Percentiles rank a stretch among this genome's conserved stretches.
Evolutionary conservation across 2,113 vertebrate genomes (phyloP).

Genomic region (Indicator maculatus): DNA sequence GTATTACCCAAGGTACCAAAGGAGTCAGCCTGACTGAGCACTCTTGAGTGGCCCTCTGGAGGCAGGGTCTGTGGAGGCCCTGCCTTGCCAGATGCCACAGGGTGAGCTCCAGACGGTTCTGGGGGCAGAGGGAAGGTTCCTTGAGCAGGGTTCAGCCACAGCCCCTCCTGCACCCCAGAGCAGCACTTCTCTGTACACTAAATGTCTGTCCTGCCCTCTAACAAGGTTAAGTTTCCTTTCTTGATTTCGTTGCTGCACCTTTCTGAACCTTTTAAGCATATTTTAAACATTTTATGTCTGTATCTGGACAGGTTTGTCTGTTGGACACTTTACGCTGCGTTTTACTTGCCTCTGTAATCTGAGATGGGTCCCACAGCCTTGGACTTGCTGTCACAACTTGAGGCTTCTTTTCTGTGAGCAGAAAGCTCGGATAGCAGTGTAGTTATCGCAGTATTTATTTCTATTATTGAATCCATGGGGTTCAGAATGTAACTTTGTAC

Average conservation of each 20-base stretch:
- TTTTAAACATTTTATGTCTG: conserved; percentile 84
- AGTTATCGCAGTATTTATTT: conserved; percentile 99
- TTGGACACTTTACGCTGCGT: conserved; percentile 79
- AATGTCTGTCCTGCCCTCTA: conserved; percentile 73
- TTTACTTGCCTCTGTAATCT: conserved; percentile 81
- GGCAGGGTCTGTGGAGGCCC: conserved; percentile 51
- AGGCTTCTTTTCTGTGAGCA: conserved; percentile 81
- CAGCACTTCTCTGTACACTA: conserved; percentile 79
- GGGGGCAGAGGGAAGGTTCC: conserved; percentile 70
- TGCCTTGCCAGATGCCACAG: conserved; percentile 57
- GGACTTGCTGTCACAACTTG: conserved; percentile 77
- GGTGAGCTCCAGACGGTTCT: conserved; percentile 69
- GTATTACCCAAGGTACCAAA: conserved; percentile 89
- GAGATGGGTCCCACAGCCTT: conserved; percentile 76
- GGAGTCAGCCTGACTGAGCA: conserved; percentile 75
- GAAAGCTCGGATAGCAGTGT: conserved; percentile 81
- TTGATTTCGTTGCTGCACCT: conserved; percentile 75
- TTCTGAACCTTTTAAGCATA: conserved; percentile 78
- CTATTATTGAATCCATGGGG: conserved; percentile 92
- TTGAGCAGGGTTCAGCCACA: conserved; percentile 78
- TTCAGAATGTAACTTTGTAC: conserved; percentile 99
- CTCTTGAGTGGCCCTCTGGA: conserved; percentile 70
- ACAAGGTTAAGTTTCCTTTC: conserved; percentile 76
- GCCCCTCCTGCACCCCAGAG: conserved; percentile 67
- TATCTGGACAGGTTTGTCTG: conserved; percentile 78